Percentiles rank a stretch among this genome's conserved stretches.
Conservation (phyloP, 1,140 invertebrate species). For the Anoplophora glabripennis region DNA sequence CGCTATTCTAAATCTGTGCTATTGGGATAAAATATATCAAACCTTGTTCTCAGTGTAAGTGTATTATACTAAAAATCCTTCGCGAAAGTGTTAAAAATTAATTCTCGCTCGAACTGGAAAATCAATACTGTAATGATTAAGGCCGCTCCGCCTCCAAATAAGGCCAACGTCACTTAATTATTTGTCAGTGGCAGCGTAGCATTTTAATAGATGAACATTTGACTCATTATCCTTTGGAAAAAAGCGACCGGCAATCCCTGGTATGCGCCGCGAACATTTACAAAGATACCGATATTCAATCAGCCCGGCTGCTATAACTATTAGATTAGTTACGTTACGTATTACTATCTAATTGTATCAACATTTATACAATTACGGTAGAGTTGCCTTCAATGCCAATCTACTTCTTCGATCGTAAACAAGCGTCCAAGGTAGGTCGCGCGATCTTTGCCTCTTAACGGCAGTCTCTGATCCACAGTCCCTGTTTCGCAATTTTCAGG, state of each 20-base stretch:
- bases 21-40: no score
- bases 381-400: conserved; percentile 24
- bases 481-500: no score
- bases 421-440: conserved; percentile 20
- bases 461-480: no score
- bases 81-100: no score
- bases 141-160: conserved; percentile 5
- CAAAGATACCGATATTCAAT: conserved; percentile 28
- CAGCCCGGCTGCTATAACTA: neutral
- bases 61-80: no score
- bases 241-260: conserved; percentile 16
- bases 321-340: conserved; percentile 17
- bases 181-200: conserved; percentile 8
- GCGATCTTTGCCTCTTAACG: neutral
- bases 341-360: conserved; percentile 28
- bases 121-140: no score
- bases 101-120: no score
- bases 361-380: conserved; percentile 21
- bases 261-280: conserved; percentile 20
- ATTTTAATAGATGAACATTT: conserved; percentile 20
- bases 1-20: no score
- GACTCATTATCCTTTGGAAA: conserved; percentile 17
- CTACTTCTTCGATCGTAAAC: conserved; percentile 21
- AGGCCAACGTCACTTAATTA: conserved; percentile 15
- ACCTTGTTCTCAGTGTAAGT: no score